Base-by-base conservation (phyloP, 2,888 invertebrate species). In the Eilema sororculum region DNA sequence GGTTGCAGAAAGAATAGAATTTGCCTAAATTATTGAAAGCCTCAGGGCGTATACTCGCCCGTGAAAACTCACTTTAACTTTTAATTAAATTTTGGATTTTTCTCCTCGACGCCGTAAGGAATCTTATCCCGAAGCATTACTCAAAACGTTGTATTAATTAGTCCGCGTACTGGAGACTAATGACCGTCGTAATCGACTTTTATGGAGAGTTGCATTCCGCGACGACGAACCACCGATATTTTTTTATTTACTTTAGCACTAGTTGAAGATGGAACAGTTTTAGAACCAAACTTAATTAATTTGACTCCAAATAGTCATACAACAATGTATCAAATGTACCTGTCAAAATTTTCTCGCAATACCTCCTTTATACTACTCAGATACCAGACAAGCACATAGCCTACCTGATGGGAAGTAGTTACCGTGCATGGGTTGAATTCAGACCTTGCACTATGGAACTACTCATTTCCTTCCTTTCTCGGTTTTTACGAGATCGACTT, bases 21-120 rank as follows among this genome's bases (percentile, higher is more conserved):
- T 89, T 85, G 86, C 84, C 80, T 92, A 91, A 94, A 90, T 93
- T 93, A 94, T 93, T 90, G 89, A 86, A 88, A 87, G 89, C 86
- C 84, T 85, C 86, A 82, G 82, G 86, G 89, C 89, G 90, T 87
- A 90, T 91, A 90, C 86, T 89, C 89, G 85, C 87, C 93, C 90
- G 94, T 94, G 93, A 93, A 94, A 95, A 94, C 91, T 94, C 94
- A 93, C 95, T 94, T 93, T 87, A 95, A 95, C 94, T 94, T 95
- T 95, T 93, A 95, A 94, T 95, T 94, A 95, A 95, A 93, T 94
- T 95, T 94, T 88, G 82, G 90, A 91, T 94, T 94, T 95, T 94
- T 93, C 89, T 88, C 80, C 80, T 82, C 81, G 75, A 75, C 86
- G 81, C 65, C 87, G 86, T 86, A 85, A 88, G 86, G 89, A 90